Evolutionary conservation across 1,140 invertebrate genomes (phyloP).

Genomic region (Ericerus pela): DNA sequence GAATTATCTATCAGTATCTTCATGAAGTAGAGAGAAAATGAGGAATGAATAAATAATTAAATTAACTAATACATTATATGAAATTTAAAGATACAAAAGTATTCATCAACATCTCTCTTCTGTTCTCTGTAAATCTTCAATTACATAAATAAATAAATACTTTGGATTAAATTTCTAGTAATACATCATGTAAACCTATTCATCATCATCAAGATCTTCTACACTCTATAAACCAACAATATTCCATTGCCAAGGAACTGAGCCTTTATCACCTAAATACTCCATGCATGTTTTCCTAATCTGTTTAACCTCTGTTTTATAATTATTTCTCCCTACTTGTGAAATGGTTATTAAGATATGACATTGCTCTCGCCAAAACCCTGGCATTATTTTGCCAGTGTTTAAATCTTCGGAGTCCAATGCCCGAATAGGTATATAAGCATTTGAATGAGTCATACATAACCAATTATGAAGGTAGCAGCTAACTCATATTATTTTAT

Average conservation of each 20-base stretch:
- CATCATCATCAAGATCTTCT: no score
- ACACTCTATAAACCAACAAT: not conserved
- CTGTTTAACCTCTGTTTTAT: not conserved
- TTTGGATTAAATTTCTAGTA: no score
- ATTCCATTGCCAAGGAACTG: constrained; percentile 17
- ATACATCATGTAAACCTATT: no score
- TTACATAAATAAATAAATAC: no score
- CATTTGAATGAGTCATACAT: not conserved
- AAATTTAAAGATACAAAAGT: no score
- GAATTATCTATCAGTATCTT: no score
- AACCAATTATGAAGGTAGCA: constrained; percentile 10
- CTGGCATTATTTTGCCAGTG: constrained; percentile 9
- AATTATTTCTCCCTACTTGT: not conserved
- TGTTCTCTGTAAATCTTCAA: no score
- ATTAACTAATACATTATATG: no score
- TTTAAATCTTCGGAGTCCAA: not conserved
- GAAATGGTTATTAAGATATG: not conserved
- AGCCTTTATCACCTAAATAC: not conserved
- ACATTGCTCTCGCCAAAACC: not conserved
- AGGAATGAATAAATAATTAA: no score
- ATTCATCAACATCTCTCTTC: no score
- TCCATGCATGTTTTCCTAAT: constrained; percentile 1
- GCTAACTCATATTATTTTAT: constrained; percentile 2
- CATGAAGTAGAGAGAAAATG: no score
- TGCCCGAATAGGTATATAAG: not conserved